Evolutionary conservation across 2,888 invertebrate genomes (phyloP).

Genomic region (Gastracanthus pulcherrimus): DNA sequence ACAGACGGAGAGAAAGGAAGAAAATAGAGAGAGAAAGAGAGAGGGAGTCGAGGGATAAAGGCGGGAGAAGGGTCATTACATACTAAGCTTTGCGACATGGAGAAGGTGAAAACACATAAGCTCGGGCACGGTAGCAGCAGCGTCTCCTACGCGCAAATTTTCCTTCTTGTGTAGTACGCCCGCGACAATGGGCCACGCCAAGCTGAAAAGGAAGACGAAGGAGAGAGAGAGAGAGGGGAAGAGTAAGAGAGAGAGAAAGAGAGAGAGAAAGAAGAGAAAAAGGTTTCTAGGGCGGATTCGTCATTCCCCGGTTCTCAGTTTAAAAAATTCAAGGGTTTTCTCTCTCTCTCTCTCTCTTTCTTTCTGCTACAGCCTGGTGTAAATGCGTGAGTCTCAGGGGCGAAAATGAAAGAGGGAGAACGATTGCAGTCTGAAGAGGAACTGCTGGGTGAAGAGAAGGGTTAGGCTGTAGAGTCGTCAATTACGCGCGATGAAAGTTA

Average conservation of each 20-base stretch:
- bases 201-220: not conserved
- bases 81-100: conserved; percentile 16
- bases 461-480: too few species aligned
- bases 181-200: conserved; percentile 18
- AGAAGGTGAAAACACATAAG: conserved; percentile 38
- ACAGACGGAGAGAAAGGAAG: not conserved
- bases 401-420: conserved; percentile 55
- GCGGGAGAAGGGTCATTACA: conserved; percentile 28
- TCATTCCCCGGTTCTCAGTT: conserved; percentile 50
- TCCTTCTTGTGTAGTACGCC: not conserved
- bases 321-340: conserved; percentile 65
- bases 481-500: conserved; percentile 56
- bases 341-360: too few species aligned
- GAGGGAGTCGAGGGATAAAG: not conserved
- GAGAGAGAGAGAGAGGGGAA: not conserved
- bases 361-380: too few species aligned
- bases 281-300: conserved; percentile 27
- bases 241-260: too few species aligned
- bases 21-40: not conserved
- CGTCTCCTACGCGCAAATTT: conserved; percentile 4
- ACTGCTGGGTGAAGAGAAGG: too few species aligned
- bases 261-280: conserved; percentile 7
- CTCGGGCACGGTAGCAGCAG: not conserved
- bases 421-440: conserved; percentile 44
- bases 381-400: conserved; percentile 46